A percentile compares a stretch with the other conserved stretches of the same genome.
Conservation (phyloP, 2,888 invertebrate species). For the Heliconius sara region DNA sequence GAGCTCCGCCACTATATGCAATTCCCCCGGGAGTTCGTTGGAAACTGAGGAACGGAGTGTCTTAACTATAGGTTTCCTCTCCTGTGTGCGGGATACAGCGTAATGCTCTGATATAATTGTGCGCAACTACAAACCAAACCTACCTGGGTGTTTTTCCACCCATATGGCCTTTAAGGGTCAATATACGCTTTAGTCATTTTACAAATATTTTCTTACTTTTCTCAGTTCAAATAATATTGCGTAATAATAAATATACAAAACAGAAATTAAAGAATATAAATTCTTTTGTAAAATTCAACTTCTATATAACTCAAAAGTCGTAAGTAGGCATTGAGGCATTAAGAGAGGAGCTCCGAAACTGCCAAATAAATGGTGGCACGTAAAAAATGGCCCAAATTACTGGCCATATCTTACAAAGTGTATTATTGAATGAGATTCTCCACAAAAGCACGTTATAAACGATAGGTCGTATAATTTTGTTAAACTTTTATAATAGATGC, state of each 20-base stretch:
- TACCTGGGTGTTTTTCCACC: no score
- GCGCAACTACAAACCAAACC: no score
- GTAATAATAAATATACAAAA: no score
- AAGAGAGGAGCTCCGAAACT: conserved; percentile 26
- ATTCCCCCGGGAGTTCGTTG: no score
- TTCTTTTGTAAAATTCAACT: not conserved
- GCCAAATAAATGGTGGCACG: conserved; percentile 14
- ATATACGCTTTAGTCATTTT: no score
- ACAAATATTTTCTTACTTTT: not conserved
- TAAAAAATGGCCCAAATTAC: conserved; percentile 32
- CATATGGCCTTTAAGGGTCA: no score
- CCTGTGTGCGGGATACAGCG: no score
- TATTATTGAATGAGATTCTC: conserved; percentile 37
- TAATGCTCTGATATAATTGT: no score
- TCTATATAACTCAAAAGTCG: conserved; percentile 9
- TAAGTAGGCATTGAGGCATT: conserved; percentile 24
- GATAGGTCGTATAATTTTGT: conserved; percentile 32
- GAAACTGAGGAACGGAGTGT: no score
- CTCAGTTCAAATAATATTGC: no score
- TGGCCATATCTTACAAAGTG: conserved; percentile 24
- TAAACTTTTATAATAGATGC: conserved; percentile 10
- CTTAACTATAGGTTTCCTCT: no score
- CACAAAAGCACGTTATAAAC: conserved; percentile 31
- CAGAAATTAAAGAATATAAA: not conserved
- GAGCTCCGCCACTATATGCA: no score